These are phyloP conservation scores for Podiceps cristatus DNA, from an alignment of 2,113 vertebrate species.

Conservation along the genomic window DNA sequence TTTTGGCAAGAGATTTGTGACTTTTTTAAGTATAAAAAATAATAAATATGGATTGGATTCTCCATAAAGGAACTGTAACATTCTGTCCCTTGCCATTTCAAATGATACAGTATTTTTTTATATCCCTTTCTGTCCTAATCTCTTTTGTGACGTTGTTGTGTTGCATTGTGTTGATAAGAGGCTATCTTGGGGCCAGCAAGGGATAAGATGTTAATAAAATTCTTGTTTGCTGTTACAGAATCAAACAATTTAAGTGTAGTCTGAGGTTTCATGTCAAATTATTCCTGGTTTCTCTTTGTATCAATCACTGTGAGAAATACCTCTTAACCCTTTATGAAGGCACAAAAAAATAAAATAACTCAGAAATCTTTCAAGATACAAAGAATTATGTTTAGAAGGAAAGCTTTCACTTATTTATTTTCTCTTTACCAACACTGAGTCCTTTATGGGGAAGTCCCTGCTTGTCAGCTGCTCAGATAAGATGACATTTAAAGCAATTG, in stretches of 20 bases:
- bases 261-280: slow-evolving; percentile 59
- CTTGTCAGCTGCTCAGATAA: background rate
- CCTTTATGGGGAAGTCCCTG: background rate
- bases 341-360: background rate
- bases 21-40: slow-evolving; percentile 11
- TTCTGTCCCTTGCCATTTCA: slow-evolving; percentile 48
- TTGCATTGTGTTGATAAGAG: slow-evolving; percentile 67
- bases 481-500: background rate
- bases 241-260: slow-evolving; percentile 57
- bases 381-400: background rate
- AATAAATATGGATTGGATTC: slow-evolving; percentile 3
- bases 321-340: slow-evolving; percentile 31
- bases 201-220: slow-evolving; percentile 71
- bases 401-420: slow-evolving; percentile 23
- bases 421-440: background rate
- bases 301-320: slow-evolving; percentile 32
- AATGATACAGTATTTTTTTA: slow-evolving; percentile 31
- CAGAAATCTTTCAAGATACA: background rate
- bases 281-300: slow-evolving; percentile 46
- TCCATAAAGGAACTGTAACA: background rate
- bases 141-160: slow-evolving; percentile 50
- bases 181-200: slow-evolving; percentile 54
- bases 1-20: slow-evolving; percentile 49
- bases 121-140: slow-evolving; percentile 41
- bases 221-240: slow-evolving; percentile 62